Evolutionary conservation across 2,113 vertebrate species (phyloP).

Genomic region (Forbesichthys papilliferus): DNA sequence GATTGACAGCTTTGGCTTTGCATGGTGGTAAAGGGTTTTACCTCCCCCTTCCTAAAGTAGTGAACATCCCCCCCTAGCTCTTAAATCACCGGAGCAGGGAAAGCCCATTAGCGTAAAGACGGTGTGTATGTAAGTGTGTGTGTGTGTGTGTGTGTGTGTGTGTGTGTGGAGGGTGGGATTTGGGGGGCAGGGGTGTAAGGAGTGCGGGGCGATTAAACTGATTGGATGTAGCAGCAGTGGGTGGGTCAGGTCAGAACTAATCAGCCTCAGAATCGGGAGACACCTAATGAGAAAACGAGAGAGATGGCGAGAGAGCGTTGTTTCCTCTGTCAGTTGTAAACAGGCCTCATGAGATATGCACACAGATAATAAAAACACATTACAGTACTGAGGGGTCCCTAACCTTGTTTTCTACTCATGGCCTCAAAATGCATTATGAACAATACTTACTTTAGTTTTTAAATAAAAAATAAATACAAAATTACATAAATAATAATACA

Average conservation of each 20-base stretch:
- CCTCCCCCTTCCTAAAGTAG: slow-evolving; percentile 55
- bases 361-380: slow-evolving; percentile 19
- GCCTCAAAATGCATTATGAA: no score
- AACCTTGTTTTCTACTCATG: not conserved
- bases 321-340: slow-evolving; percentile 33
- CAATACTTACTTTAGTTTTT: no score
- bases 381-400: not conserved
- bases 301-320: slow-evolving; percentile 19
- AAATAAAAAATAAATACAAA: no score
- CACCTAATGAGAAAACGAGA: slow-evolving; percentile 61
- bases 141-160: not conserved
- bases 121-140: no score
- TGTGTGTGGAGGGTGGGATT: not conserved
- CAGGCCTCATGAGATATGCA: slow-evolving; percentile 37
- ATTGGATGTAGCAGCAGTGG: slow-evolving; percentile 77
- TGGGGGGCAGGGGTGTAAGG: slow-evolving; percentile 31
- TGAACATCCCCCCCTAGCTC: slow-evolving; percentile 52
- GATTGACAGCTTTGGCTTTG: slow-evolving; percentile 39
- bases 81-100: slow-evolving; percentile 77
- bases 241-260: slow-evolving; percentile 76
- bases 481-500: no score
- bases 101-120: slow-evolving; percentile 32
- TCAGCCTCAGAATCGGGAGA: slow-evolving; percentile 73
- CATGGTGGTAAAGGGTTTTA: slow-evolving; percentile 64
- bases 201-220: slow-evolving; percentile 75